Base-by-base conservation (phyloP, 2,888 invertebrate genomes). In the Limnephilus rhombicus region DNA sequence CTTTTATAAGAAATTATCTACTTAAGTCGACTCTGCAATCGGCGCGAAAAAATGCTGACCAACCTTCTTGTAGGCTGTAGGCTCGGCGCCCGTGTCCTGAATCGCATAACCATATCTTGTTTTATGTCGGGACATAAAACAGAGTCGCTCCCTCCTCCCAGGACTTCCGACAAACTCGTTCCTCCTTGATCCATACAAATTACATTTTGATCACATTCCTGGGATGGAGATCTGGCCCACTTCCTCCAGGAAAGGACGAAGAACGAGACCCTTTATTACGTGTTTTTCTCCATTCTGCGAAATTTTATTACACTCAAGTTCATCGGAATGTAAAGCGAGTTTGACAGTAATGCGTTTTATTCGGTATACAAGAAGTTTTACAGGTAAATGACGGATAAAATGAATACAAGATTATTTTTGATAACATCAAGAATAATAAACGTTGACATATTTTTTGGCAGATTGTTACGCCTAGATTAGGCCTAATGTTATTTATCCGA, bases 51-150 rank as follows among this genome's bases (percentile, higher is more conserved):
- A 88, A 68, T 68, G 88, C 88, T 88, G 88, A 88, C 88, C 88
- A 88, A 34, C 37, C 15, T 88, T 88, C 41, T 82, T n/a, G 81
- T 88, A 88, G 34, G 37, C n/a, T 15, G 49, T 49, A 49, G 49
- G 49, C 49, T 3, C 24, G 37, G 88, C 31, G 91, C 90, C 91
- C 92, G 92, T 93, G 92, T 87, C 83, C 91, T 37, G 93, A 90
- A 93, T 91, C 93, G 80, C 92, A 93, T 92, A 93, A 93, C 92
- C 92, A 93, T 91, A 93, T 93, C 92, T 91, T 53, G 92, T 90
- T 93, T 93, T 93, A 93, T 92, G 91, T 92, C 68, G 45, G 80
- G 45, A 85, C 91, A 88, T 93, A 93, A 93, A 93, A 93, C 91
- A 91, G 92, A 92, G 89, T 31, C 88, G 90, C 24, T 53, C 49